Evolutionary conservation across 2,888 invertebrate species (phyloP).

Genomic region (Drosophila leonis): DNA sequence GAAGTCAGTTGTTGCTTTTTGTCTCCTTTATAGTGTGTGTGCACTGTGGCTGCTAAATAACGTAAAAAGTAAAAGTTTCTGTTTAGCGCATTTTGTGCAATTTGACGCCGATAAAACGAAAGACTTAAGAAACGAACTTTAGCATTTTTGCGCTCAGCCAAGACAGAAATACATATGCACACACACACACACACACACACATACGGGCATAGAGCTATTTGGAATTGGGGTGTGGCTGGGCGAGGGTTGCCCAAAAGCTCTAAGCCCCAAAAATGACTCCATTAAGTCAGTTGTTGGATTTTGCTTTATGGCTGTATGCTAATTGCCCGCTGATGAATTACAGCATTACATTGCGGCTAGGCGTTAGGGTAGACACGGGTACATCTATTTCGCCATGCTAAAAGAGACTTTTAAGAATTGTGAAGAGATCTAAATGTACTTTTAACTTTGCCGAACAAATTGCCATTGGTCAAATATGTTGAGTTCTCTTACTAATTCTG

Average conservation of each 20-base stretch:
- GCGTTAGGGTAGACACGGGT: not conserved
- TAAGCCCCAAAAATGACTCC: conserved; percentile 56
- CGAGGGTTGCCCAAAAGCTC: conserved; percentile 25
- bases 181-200: not conserved
- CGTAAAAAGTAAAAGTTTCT: conserved; percentile 57
- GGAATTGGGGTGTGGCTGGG: conserved; percentile 33
- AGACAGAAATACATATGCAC: conserved; percentile 9
- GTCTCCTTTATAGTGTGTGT: conserved; percentile 20
- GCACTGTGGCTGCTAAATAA: conserved; percentile 2
- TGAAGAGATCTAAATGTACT: too few relatives aligned
- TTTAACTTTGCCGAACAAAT: too few relatives aligned
- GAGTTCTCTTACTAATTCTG: too few relatives aligned
- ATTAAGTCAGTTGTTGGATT: conserved; percentile 55
- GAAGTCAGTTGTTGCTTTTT: conserved; percentile 5
- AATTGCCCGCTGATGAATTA: conserved; percentile 70
- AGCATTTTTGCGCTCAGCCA: conserved; percentile 46
- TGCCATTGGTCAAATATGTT: not conserved
- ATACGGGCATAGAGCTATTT: conserved; percentile 7
- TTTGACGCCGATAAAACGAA: conserved; percentile 62
- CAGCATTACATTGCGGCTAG: conserved; percentile 16
- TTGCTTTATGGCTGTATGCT: conserved; percentile 54
- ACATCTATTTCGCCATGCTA: not conserved
- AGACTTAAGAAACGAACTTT: conserved; percentile 77
- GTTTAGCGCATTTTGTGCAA: conserved; percentile 52
- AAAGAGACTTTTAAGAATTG: not conserved